phyloP scores from a whole-genome alignment of 2,797 vertebrate species.

The Smutsia gigantea region DNA sequence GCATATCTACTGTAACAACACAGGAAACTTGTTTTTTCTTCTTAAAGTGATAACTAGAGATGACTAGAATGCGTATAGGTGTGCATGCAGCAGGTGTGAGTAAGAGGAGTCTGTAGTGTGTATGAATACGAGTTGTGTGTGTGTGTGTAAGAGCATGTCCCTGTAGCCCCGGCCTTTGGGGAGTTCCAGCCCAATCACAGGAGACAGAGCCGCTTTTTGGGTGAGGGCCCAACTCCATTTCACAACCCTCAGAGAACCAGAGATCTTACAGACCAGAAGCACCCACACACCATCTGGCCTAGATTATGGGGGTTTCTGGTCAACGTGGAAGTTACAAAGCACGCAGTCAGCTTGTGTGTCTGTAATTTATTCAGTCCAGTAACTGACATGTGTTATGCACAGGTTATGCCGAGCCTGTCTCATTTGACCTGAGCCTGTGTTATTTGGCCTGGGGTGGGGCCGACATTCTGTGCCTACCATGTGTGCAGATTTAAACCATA shows the following conservation, averaged over 20 bases:
- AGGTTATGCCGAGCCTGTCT: neutral
- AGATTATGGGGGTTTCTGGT: neutral
- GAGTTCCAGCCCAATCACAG: neutral
- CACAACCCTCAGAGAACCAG: neutral
- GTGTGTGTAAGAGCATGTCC: neutral
- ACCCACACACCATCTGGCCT: neutral
- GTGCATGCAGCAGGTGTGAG: neutral
- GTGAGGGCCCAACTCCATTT: neutral
- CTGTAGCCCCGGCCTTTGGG: neutral
- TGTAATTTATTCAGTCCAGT: neutral
- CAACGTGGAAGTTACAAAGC: neutral
- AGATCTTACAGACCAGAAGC: neutral
- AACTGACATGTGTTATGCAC: neutral
- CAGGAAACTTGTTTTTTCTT: slow-evolving; percentile 50
- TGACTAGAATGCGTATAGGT: neutral
- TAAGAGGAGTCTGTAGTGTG: neutral
- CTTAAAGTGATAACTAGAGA: neutral
- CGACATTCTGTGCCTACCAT: rapidly evolving
- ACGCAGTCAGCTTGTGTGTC: neutral
- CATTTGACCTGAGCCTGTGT: neutral
- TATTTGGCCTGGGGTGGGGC: neutral
- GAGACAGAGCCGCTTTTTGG: neutral
- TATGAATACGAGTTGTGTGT: neutral
- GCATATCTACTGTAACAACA: slow-evolving; percentile 19
- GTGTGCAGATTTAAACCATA: neutral